phyloP scores from a whole-genome alignment of 2,113 vertebrate species.

The Antechinus flavipes region DNA sequence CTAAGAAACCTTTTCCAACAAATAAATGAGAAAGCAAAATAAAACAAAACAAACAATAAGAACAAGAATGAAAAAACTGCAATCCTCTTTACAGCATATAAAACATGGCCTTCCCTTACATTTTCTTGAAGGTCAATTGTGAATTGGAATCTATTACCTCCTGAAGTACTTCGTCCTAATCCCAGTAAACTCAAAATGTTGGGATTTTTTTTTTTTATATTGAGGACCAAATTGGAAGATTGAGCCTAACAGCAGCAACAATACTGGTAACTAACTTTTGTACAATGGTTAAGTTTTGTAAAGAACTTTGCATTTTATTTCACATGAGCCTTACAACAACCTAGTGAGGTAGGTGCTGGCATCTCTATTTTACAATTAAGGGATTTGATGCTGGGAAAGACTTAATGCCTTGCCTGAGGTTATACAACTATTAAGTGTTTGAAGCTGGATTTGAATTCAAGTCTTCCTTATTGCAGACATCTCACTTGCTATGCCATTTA shows the following conservation, averaged over 20 bases:
- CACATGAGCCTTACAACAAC: neutral
- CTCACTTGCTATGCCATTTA: neutral
- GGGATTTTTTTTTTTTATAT: neutral
- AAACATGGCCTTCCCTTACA: neutral
- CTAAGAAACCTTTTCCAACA: neutral
- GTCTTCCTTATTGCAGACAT: neutral
- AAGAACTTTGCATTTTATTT: neutral
- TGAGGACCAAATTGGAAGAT: neutral
- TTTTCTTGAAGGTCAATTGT: neutral
- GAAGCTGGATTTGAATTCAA: neutral
- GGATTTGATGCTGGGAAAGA: neutral
- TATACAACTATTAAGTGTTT: neutral
- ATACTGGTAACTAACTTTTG: neutral
- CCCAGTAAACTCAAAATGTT: neutral
- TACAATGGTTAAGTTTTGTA: neutral
- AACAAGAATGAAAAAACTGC: neutral
- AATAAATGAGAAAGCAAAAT: neutral
- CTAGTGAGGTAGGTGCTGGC: neutral
- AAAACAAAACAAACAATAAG: no score
- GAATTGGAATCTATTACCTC: neutral
- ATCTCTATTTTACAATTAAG: neutral
- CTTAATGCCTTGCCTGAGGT: neutral
- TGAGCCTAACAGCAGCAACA: neutral
- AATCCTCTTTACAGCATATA: neutral
- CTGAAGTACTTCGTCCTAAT: neutral